These are phyloP conservation scores for Tenthredo notha DNA, from an alignment of 2,888 invertebrate species.

Conservation along the genomic window DNA sequence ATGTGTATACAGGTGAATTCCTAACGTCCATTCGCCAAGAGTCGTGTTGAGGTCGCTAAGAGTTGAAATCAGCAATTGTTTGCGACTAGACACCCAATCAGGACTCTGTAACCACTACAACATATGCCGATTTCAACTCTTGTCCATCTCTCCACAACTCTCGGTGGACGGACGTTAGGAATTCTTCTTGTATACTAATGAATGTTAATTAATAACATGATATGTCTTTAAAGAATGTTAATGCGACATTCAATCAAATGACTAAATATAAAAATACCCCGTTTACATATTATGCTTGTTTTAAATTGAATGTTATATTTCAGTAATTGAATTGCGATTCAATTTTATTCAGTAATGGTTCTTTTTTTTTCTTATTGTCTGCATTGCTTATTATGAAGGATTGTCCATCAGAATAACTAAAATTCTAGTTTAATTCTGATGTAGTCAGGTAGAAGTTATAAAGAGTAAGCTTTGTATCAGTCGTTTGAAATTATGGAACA, in stretches of 20 bases:
- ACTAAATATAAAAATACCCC: conserved; percentile 76
- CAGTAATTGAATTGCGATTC: conserved; percentile 63
- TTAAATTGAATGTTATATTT: conserved; percentile 56
- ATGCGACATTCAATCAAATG: conserved; percentile 55
- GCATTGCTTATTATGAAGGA: conserved; percentile 74
- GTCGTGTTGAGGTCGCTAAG: too few relatives aligned
- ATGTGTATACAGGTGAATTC: too few relatives aligned
- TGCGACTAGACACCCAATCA: too few relatives aligned
- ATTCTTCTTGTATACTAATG: not conserved
- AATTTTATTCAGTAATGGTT: conserved; percentile 61
- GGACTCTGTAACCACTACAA: too few relatives aligned
- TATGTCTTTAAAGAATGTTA: conserved; percentile 38
- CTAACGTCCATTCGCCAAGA: too few relatives aligned
- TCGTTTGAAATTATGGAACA: conserved; percentile 20
- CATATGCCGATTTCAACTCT: too few relatives aligned
- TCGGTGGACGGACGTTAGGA: too few relatives aligned
- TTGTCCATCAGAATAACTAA: conserved; percentile 65
- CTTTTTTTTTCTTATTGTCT: conserved; percentile 72
- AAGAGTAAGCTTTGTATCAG: conserved; percentile 19
- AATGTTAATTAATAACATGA: conserved; percentile 36
- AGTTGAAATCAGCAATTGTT: too few relatives aligned
- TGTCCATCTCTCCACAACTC: too few relatives aligned
- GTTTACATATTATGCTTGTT: conserved; percentile 69
- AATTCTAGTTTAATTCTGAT: conserved; percentile 25
- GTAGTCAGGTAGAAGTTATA: conserved; percentile 3